Evolutionary conservation across 2,888 invertebrate genomes (phyloP).

Genomic region (Dyspetes luteomarginatus): DNA sequence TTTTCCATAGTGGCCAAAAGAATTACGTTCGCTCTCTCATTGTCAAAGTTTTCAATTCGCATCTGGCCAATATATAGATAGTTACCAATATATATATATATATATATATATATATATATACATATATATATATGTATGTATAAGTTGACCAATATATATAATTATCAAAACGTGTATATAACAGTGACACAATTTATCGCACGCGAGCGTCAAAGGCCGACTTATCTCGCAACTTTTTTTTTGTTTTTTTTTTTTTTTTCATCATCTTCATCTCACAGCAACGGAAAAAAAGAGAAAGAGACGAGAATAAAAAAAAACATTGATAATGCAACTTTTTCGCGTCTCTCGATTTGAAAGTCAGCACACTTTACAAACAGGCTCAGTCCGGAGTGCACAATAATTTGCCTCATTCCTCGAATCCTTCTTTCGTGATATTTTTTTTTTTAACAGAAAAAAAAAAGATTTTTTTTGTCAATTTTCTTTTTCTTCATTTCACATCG

Average conservation of each 20-base stretch:
- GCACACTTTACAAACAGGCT: constrained; percentile 48
- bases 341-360: constrained; percentile 36
- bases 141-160: neutral
- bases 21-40: too few species aligned
- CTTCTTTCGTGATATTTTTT: constrained; percentile 33
- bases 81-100: too few species aligned
- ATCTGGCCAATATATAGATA: too few species aligned
- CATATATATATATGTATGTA: neutral
- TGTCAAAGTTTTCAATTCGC: too few species aligned
- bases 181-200: constrained; percentile 39
- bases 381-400: constrained; percentile 18
- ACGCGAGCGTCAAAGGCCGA: constrained; percentile 19
- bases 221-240: constrained; percentile 15
- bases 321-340: constrained; percentile 29
- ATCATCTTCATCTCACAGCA: neutral
- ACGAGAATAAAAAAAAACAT: constrained; percentile 11
- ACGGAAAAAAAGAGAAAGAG: neutral
- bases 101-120: too few species aligned
- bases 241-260: neutral
- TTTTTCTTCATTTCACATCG: constrained; percentile 68
- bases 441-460: too few species aligned
- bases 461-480: constrained; percentile 60
- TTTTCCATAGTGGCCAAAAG: too few species aligned
- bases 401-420: constrained; percentile 40
- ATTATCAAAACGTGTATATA: neutral